These are phyloP conservation scores for Parascotia fuliginaria DNA, from an alignment of 2,888 invertebrate genomes.

Conservation along the genomic window DNA sequence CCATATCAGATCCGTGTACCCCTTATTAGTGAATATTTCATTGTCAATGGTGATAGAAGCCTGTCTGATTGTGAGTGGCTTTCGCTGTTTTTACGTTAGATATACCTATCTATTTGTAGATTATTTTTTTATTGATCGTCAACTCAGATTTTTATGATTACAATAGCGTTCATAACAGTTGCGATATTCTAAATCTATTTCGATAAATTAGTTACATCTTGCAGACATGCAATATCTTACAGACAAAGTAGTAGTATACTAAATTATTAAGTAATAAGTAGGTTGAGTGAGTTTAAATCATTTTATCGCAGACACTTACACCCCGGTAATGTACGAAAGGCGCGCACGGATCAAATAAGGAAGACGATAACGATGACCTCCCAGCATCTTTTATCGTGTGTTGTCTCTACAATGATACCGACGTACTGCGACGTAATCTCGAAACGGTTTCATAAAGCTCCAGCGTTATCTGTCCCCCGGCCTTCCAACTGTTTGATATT, in stretches of 20 bases:
- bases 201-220: no score
- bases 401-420: constrained; percentile 45
- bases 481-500: constrained; percentile 45
- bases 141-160: no score
- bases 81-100: no score
- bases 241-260: constrained; percentile 6
- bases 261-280: constrained; percentile 15
- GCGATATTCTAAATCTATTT: no score
- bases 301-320: constrained; percentile 41
- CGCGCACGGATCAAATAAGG: constrained; percentile 54
- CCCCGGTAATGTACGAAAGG: constrained; percentile 46
- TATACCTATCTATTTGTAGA: no score
- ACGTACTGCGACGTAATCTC: constrained; percentile 50
- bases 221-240: neutral
- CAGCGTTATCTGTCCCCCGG: constrained; percentile 45
- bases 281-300: constrained; percentile 21
- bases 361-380: constrained; percentile 56
- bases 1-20: no score
- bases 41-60: no score
- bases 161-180: no score
- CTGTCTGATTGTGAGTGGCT: no score
- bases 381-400: constrained; percentile 46
- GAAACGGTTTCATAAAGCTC: constrained; percentile 50
- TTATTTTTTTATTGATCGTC: no score
- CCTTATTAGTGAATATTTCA: no score